Evolutionary conservation across 2,113 vertebrate genomes (phyloP).

Genomic region (Panthera uncia): DNA sequence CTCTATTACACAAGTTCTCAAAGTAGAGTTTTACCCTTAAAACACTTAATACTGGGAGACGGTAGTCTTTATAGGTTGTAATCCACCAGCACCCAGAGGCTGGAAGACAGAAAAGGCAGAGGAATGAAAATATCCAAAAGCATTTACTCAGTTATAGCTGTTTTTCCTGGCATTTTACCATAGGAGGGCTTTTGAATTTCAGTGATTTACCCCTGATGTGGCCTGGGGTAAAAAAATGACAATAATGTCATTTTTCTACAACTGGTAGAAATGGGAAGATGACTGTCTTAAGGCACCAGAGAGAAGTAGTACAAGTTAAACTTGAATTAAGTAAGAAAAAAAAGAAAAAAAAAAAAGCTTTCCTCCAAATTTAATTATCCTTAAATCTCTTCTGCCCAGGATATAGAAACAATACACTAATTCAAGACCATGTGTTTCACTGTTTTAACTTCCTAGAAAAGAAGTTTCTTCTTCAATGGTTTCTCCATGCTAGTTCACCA

Average conservation of each 20-base stretch:
- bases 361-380: background rate
- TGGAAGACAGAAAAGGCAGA: background rate
- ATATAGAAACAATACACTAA: background rate
- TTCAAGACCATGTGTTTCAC: background rate
- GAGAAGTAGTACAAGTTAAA: background rate
- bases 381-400: constrained; percentile 8
- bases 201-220: background rate
- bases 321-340: background rate
- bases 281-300: background rate
- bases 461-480: background rate
- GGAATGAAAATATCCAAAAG: background rate
- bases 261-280: background rate
- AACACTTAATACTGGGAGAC: background rate
- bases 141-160: background rate
- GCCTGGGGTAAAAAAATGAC: background rate
- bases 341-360: background rate
- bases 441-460: background rate
- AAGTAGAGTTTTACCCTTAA: constrained; percentile 16
- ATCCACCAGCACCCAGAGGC: background rate
- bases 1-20: background rate
- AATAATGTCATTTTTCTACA: background rate
- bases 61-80: background rate
- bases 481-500: background rate
- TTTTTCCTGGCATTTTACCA: background rate
- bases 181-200: background rate